Conservation (phyloP, 2,888 invertebrate species). For the Dynastes maya region DNA sequence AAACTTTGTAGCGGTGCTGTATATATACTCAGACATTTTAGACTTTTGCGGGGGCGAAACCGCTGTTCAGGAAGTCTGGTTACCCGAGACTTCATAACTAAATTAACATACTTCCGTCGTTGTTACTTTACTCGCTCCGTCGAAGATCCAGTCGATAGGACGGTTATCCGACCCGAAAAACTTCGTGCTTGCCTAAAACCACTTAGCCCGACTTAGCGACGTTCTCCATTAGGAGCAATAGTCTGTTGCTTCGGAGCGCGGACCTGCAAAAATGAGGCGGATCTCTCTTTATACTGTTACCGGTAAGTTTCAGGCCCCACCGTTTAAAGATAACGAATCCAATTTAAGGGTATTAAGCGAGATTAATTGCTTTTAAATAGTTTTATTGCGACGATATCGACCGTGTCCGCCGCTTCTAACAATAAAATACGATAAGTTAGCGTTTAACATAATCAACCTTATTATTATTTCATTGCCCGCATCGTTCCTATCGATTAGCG, state of each 20-base stretch:
- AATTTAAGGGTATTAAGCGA: neutral
- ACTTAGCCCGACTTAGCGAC: constrained; percentile 48
- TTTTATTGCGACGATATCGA: too few relatives aligned
- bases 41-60: constrained; percentile 50
- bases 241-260: neutral
- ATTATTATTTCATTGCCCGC: constrained; percentile 8
- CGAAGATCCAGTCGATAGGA: constrained; percentile 28
- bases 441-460: constrained; percentile 17
- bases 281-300: neutral
- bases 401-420: too few relatives aligned
- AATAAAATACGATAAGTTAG: neutral
- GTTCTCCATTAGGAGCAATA: constrained; percentile 40
- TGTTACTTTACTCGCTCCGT: constrained; percentile 52
- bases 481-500: neutral
- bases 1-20: neutral
- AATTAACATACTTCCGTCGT: constrained; percentile 68
- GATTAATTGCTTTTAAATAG: too few relatives aligned
- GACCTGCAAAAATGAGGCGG: neutral
- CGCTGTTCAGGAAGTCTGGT: constrained; percentile 60
- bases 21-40: constrained; percentile 18
- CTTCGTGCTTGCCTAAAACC: constrained; percentile 45
- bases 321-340: neutral
- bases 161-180: constrained; percentile 41
- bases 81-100: constrained; percentile 65
- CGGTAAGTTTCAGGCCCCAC: neutral